Base-by-base conservation (phyloP, 2,888 invertebrate genomes). In the Idaea dimidiata region DNA sequence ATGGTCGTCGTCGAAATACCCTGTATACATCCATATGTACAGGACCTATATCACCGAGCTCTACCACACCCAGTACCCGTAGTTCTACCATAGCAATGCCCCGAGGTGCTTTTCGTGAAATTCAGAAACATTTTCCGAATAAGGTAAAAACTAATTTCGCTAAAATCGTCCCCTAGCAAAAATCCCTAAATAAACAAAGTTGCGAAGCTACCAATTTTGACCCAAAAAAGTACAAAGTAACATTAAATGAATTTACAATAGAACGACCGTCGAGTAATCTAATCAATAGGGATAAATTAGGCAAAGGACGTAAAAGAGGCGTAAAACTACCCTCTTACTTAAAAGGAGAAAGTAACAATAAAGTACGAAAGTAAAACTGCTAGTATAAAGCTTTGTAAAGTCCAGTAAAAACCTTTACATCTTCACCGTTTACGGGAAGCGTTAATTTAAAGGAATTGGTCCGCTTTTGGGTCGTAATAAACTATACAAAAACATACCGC, bases 391-490 rank as follows among this genome's bases (percentile, higher is more conserved):
- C 16, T 16, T 33, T 32, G 61, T 16, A 58, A 43, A 16, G 10
- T 33, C 31, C 54, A 58, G 6, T 54, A 59, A 58, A 43, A 56
- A 56, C 17, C 17, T 56, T 56, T 56, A 17, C 56, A 56, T 56
- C 56, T n/a, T 56, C 18, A 56, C 56, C 17, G 18, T 56, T 56
- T 18, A 56, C 18, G 18, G 17, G 56, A 17, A 56, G 18, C 18
- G 7, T 14, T 56, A 56, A 56, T 56, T 56, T 17, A 18, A 17
- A 18, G n/a, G 18, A 33, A 32, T 60, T 55, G 60, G 16, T 54
- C 10, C 18, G 71, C 80, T 16, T 56, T 56, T 17, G 16, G 54
- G 54, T 10, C 0, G 6, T 56, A 18, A 8, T 56, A 43, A 43
- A 43, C 43, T 7, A 43, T 43, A 43, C 43, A 43, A 43, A 43